Evolutionary conservation across 2,888 invertebrate species (phyloP), one percentile per base, ranked within the genome.

Genomic region (Caenorhabditis wallacei): DNA sequence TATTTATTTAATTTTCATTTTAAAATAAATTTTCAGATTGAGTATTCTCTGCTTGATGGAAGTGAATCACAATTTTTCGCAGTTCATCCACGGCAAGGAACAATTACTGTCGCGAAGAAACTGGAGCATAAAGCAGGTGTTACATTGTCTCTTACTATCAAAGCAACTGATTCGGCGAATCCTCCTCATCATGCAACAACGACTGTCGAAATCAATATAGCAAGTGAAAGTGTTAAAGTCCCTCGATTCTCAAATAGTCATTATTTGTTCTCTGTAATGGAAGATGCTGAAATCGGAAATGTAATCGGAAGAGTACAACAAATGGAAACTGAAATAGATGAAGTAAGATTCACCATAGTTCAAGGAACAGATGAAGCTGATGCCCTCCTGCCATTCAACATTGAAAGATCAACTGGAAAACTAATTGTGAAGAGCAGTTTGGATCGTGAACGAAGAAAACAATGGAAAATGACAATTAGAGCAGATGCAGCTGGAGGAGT

Each of bases 91-190:
- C 69, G 75, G 13, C 87, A 85, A 35, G 87, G 87, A 59, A 80
- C 83, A 0, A 48, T 87, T 2, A 79, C 84, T 18, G 75, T 86
- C 7, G 71, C 69, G n/a, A 80, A 80, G 61, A 75, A 80, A 22
- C 40, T 84, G 40, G 82, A 68, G 35, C 76, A 68, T 13, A 81
- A 81, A 95, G 95, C 95, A 92, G 95, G 95, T 80, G 95, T 95
- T 92, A 94, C 95, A 70, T 95, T 96, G 92, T 96, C 96, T 93
- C 95, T 97, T 92, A 96, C 97, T 93, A 95, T 97, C 68, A 94
- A 96, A 81, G 97, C 96, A 18, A 94, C 94, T 68, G 97, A 97
- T 93, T 94, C 94, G 10, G 96, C 96, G 16, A 94, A 94, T 76
- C 94, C 95, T 54, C 92, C 92, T 0, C 92, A 93, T 83, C 95